These are phyloP conservation scores for Meloidogyne hapla DNA, from an alignment of 1,140 invertebrate genomes.

Conservation along the genomic window DNA sequence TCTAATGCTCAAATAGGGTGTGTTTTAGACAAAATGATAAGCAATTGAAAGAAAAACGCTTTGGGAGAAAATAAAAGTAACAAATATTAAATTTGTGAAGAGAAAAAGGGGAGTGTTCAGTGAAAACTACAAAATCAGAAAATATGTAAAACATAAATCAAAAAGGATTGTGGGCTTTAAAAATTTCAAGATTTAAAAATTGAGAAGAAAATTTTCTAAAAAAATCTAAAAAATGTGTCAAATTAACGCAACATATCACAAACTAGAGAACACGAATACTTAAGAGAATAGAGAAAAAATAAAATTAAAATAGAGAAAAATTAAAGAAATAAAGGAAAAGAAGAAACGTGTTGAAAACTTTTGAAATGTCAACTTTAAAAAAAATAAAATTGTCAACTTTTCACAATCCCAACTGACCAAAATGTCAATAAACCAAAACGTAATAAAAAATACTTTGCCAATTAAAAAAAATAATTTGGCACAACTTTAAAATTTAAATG, in stretches of 20 bases:
- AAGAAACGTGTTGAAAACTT: constrained; percentile 1
- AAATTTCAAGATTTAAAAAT: neutral
- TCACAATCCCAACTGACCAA: neutral
- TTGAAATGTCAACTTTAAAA: neutral
- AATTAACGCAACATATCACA: too few species aligned
- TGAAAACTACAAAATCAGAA: neutral
- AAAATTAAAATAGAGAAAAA: neutral
- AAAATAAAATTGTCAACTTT: neutral
- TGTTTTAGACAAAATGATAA: too few species aligned
- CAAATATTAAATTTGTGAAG: neutral
- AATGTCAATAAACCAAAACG: neutral
- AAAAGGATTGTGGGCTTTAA: neutral
- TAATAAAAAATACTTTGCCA: neutral
- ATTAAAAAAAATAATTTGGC: neutral
- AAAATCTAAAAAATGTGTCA: neutral
- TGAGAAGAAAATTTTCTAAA: neutral
- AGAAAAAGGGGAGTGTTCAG: neutral
- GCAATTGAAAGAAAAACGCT: neutral
- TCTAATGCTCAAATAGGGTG: too few species aligned
- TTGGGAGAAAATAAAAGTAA: neutral
- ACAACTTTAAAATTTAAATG: neutral
- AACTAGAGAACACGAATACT: neutral
- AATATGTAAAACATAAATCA: neutral
- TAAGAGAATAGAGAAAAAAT: neutral
- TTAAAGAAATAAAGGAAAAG: neutral